Conservation (phyloP, 2,797 vertebrate species). For the Rhincodon typus region DNA sequence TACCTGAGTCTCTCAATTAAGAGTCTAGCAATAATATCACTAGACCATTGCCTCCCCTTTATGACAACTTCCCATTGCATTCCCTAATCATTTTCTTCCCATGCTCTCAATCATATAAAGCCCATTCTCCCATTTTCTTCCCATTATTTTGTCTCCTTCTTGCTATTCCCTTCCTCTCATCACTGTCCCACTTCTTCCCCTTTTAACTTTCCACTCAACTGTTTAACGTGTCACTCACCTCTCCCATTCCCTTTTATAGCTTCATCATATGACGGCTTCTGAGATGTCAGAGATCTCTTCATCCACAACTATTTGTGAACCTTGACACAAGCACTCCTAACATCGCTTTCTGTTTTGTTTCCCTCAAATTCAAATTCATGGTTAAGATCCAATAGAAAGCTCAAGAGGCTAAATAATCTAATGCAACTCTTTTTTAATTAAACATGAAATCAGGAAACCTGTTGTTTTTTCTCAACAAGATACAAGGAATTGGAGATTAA, state of each 20-base stretch:
- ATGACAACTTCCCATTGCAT: neutral
- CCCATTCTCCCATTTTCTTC: neutral
- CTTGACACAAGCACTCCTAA: neutral
- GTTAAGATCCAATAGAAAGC: neutral
- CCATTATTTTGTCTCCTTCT: neutral
- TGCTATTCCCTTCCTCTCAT: neutral
- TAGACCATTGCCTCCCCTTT: too few species aligned
- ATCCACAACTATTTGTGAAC: neutral
- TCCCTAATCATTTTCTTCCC: neutral
- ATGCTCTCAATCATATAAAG: neutral
- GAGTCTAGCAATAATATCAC: too few species aligned
- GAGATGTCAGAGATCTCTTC: neutral
- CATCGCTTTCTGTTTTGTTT: neutral
- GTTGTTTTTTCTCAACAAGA: neutral
- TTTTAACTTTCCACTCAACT: neutral
- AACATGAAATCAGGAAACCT: neutral
- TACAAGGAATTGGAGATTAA: neutral
- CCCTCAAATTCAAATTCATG: neutral
- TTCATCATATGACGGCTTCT: neutral
- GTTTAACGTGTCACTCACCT: neutral
- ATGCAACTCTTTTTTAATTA: neutral
- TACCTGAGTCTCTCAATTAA: too few species aligned
- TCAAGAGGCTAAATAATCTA: neutral
- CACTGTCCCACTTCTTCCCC: neutral
- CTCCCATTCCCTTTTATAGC: neutral